Percentiles rank a stretch among this genome's conserved stretches.
Conservation (phyloP, 1,140 invertebrate genomes). For the Metaphire vulgaris region DNA sequence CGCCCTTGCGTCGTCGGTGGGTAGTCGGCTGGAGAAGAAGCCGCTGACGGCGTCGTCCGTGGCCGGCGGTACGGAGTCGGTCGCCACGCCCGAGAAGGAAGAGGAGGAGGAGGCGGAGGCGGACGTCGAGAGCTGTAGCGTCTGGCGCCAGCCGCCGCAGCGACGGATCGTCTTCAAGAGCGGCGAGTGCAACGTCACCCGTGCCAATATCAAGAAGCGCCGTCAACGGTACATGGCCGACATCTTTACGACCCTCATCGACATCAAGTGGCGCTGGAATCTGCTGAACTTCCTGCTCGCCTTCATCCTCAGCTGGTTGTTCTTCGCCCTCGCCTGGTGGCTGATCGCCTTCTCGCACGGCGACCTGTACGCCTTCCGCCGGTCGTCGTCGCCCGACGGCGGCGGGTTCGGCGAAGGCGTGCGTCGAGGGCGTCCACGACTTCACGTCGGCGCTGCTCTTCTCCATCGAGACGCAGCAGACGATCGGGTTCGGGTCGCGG, state of each 20-base stretch:
- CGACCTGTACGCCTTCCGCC: slow-evolving; percentile 48
- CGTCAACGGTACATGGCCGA: slow-evolving; percentile 77
- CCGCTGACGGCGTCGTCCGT: background rate
- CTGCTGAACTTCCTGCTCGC: slow-evolving; percentile 53
- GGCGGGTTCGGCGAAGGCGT: slow-evolving; percentile 52
- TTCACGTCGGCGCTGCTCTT: slow-evolving; percentile 54
- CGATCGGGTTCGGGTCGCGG: slow-evolving; percentile 57
- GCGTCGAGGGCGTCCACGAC: slow-evolving; percentile 51
- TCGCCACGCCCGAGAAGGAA: background rate
- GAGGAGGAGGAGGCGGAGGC: too few species aligned
- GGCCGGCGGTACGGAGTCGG: background rate
- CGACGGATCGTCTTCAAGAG: slow-evolving; percentile 75
- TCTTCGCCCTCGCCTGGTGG: slow-evolving; percentile 56
- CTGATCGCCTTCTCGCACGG: slow-evolving; percentile 53
- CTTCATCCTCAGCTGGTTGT: slow-evolving; percentile 54
- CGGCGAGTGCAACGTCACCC: slow-evolving; percentile 85
- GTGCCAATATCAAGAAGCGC: slow-evolving; percentile 82
- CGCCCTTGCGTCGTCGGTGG: background rate
- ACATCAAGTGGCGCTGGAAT: slow-evolving; percentile 54
- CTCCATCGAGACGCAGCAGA: slow-evolving; percentile 56
- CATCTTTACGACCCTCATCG: slow-evolving; percentile 72
- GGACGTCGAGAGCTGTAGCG: slow-evolving; percentile 27
- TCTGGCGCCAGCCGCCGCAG: slow-evolving; percentile 38
- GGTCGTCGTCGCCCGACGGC: too few species aligned
- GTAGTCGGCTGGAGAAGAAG: background rate